Conservation (phyloP, 2,113 vertebrate genomes). For the Prionailurus bengalensis region DNA sequence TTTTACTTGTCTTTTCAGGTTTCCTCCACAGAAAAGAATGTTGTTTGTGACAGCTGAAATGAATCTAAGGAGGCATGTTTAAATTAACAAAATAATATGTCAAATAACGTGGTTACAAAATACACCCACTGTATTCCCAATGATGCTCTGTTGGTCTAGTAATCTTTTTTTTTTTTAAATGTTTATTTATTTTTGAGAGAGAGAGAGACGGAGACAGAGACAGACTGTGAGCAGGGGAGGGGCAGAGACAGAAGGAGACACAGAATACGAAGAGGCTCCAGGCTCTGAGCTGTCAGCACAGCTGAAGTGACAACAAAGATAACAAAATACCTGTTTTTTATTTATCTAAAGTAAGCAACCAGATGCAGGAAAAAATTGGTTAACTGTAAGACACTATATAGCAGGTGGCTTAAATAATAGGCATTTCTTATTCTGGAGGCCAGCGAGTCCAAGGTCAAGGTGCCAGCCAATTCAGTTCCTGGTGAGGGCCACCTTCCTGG, state of each 20-base stretch:
- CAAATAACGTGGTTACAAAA: not conserved
- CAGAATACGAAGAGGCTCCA: too few relatives aligned
- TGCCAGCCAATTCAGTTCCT: not conserved
- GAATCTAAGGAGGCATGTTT: not conserved
- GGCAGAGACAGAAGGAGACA: too few relatives aligned
- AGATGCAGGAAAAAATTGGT: not conserved
- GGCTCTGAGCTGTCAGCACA: too few relatives aligned
- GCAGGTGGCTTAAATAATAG: not conserved
- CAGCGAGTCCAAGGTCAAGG: not conserved
- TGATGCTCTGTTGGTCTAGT: not conserved
- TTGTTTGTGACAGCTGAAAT: not conserved
- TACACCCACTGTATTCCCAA: not conserved
- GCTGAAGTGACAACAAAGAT: not conserved
- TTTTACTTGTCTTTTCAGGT: not conserved
- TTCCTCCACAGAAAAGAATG: not conserved
- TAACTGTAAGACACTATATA: not conserved
- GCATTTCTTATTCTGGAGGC: not conserved
- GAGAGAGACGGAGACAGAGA: too few relatives aligned
- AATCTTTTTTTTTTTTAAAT: not conserved
- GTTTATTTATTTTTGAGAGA: too few relatives aligned
- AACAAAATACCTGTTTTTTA: constrained; percentile 4
- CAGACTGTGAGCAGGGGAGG: too few relatives aligned
- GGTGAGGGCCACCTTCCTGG: not conserved
- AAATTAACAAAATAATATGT: not conserved
- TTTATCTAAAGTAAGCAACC: not conserved